Base-by-base conservation (phyloP, 2,797 vertebrate genomes). In the Danionella dracula region DNA sequence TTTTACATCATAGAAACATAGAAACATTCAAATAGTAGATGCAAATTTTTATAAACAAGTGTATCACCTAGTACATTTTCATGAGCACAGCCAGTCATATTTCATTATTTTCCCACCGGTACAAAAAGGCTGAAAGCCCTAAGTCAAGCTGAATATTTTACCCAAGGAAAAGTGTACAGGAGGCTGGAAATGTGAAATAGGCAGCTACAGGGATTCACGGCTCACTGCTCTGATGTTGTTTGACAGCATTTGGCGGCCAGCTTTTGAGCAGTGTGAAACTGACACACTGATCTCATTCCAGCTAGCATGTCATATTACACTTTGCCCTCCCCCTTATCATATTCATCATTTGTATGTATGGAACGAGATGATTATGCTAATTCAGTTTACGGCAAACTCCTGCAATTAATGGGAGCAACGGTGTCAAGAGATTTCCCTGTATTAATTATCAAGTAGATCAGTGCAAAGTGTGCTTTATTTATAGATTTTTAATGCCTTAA, bases 351-450 rank as follows among this genome's bases (percentile, higher is more conserved):
- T 53, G 72, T 66, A 72, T 73, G 77, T 70, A 71, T 64, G 62
- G 75, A 82, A 84, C 69, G 32, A 79, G 75, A 77, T 72, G 65
- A 82, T 86, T 84, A 85, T 81, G 79, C 70, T 82, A 85, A 83
- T 83, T 64, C 8, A 19, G 62, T 70, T 57, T 77, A 54, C 67
- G 53, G 72, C 44, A 58, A 46, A 53, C 8, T 5, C 51, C 19
- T 12, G 40, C 62, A 38, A 34, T 20, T 56, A 40, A 49, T 4
- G 34, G 29, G 15, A 41, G 34, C 48, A 45, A 35, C 34, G 11
- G 8, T 35, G n/a, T 16, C 31, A 21, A n/a, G 41, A 31, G 21
- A 23, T 48, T 38, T 49, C 12, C 27, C 41, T 57, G 34, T 57
- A 12, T 40, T 0, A 5, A 48, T 31, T 55, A 48, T 29, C 23